phyloP scores from a whole-genome alignment of 2,888 invertebrate genomes.

The Trachelus tabidus region DNA sequence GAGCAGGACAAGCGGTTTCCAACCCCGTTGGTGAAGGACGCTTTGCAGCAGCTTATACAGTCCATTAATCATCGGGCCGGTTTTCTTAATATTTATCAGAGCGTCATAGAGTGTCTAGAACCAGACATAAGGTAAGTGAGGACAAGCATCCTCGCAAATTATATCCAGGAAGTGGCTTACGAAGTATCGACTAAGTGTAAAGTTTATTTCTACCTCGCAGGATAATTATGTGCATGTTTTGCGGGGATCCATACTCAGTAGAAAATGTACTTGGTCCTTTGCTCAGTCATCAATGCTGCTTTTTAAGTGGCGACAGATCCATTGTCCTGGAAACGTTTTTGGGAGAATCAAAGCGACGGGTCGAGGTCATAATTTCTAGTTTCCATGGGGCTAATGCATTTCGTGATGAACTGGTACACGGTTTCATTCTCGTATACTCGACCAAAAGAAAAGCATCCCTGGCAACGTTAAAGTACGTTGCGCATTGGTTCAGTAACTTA shows the following conservation, averaged over 20 bases:
- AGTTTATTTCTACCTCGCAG: constrained; percentile 63
- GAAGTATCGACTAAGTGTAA: neutral
- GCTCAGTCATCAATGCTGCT: constrained; percentile 87
- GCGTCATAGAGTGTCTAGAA: constrained; percentile 82
- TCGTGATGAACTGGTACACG: constrained; percentile 92
- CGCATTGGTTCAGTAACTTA: neutral
- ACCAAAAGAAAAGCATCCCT: constrained; percentile 94
- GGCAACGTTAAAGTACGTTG: constrained; percentile 85
- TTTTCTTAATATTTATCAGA: constrained; percentile 78
- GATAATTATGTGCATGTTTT: constrained; percentile 95
- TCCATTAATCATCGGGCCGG: constrained; percentile 84
- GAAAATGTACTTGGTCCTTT: constrained; percentile 91
- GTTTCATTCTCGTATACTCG: constrained; percentile 94
- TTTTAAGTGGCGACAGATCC: constrained; percentile 86
- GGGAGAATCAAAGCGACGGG: constrained; percentile 88
- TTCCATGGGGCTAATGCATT: constrained; percentile 95
- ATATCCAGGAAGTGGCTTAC: neutral
- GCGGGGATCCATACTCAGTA: constrained; percentile 92
- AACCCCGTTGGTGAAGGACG: constrained; percentile 76
- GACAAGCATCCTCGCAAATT: neutral
- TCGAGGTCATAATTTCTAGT: constrained; percentile 92
- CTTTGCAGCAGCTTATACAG: constrained; percentile 79
- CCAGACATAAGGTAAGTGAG: constrained; percentile 80
- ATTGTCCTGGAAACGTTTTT: constrained; percentile 93
- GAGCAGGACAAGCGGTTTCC: constrained; percentile 72